Evolutionary conservation across 2,888 invertebrate genomes (phyloP).

Genomic region (Andrena haemorrhoa): DNA sequence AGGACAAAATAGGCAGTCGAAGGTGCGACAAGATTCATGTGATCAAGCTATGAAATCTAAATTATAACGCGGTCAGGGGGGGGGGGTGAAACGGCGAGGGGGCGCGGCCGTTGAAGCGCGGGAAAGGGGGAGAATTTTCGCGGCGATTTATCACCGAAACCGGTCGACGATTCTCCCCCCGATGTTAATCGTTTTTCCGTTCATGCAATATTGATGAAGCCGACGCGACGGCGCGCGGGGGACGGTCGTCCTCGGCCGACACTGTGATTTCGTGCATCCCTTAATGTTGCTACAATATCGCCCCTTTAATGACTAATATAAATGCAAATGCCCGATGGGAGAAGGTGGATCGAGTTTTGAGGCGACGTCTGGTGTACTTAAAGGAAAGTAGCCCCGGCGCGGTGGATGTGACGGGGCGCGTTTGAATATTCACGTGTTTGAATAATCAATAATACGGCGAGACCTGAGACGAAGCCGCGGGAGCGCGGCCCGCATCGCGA

Average conservation of each 20-base stretch:
- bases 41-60: not conserved
- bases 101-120: not conserved
- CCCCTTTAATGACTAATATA: constrained; percentile 56
- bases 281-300: constrained; percentile 51
- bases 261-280: constrained; percentile 31
- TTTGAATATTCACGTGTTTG: constrained; percentile 57
- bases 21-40: not conserved
- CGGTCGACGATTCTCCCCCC: constrained; percentile 28
- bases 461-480: not conserved
- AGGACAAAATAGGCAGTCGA: not conserved
- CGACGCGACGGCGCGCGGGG: not conserved
- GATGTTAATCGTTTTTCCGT: constrained; percentile 29
- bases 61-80: not conserved
- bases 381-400: constrained; percentile 23
- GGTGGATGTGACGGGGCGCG: not conserved
- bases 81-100: not conserved
- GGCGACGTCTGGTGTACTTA: constrained; percentile 26
- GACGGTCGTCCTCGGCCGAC: not conserved
- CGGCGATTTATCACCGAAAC: constrained; percentile 20
- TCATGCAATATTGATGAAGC: constrained; percentile 46
- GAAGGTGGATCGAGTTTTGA: constrained; percentile 18
- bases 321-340: constrained; percentile 52
- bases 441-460: constrained; percentile 55
- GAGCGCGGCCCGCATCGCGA: constrained; percentile 6
- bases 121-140: constrained; percentile 5